phyloP scores from a whole-genome alignment of 2,113 vertebrate genomes.

The Piaya cayana region DNA sequence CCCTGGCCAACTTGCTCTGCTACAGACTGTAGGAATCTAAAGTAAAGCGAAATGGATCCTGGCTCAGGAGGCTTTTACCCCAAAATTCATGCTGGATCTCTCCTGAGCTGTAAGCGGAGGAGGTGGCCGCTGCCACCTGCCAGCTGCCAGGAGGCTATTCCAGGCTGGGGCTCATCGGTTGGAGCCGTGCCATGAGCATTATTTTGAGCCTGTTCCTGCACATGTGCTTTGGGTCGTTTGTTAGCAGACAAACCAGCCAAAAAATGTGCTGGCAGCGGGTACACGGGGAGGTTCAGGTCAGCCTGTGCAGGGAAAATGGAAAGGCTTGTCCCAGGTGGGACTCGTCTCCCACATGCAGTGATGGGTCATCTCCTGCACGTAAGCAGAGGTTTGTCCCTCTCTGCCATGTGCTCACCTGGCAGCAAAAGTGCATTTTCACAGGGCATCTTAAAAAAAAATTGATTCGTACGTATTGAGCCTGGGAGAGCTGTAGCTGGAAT shows the following conservation, averaged over 20 bases:
- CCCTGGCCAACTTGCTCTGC: neutral
- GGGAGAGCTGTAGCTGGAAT: neutral
- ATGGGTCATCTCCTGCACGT: neutral
- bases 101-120: neutral
- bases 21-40: neutral
- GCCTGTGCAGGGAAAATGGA: fast-evolving
- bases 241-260: neutral
- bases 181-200: neutral
- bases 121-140: fast-evolving
- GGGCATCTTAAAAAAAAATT: neutral
- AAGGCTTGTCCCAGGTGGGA: neutral
- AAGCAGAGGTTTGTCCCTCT: neutral
- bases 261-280: neutral
- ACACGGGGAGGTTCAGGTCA: fast-evolving
- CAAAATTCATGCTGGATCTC: neutral
- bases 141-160: neutral
- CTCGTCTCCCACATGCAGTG: neutral
- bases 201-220: neutral
- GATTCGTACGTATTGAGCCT: neutral
- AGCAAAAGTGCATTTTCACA: neutral
- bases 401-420: fast-evolving
- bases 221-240: neutral
- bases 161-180: neutral
- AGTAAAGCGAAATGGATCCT: neutral
- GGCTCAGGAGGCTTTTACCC: neutral